Percentiles rank a stretch among this genome's conserved stretches.
Evolutionary conservation across 2,888 invertebrate genomes (phyloP).

Genomic region (Strigamia transsilvanica): DNA sequence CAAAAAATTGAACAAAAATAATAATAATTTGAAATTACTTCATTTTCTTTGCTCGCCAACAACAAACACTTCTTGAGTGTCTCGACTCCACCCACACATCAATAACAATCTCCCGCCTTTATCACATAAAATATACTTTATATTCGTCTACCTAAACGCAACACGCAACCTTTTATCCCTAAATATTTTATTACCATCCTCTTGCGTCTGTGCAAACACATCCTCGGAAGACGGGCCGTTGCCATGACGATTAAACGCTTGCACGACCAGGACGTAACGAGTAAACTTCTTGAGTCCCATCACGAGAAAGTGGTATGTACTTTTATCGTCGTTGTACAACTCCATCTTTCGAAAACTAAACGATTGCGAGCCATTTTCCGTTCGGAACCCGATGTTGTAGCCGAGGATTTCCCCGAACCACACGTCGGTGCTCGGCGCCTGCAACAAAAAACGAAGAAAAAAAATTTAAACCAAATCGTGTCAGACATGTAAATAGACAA

Average conservation of each 20-base stretch:
- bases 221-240: slow-evolving; percentile 74
- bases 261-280: slow-evolving; percentile 94
- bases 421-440: slow-evolving; percentile 85
- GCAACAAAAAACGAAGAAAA: not conserved
- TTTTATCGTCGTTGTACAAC: slow-evolving; percentile 73
- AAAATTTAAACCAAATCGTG: not conserved
- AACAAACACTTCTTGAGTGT: not conserved
- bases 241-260: slow-evolving; percentile 76
- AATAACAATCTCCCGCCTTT: not conserved
- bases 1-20: too few species aligned
- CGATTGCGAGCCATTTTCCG: slow-evolving; percentile 61
- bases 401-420: slow-evolving; percentile 93
- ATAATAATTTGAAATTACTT: too few species aligned
- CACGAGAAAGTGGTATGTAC: slow-evolving; percentile 86
- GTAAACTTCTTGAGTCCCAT: slow-evolving; percentile 93
- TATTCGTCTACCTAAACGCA: not conserved
- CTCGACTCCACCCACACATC: not conserved
- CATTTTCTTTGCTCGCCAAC: not conserved
- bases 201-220: slow-evolving; percentile 94
- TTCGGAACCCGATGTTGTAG: slow-evolving; percentile 88
- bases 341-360: slow-evolving; percentile 52
- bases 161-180: not conserved
- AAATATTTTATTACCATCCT: slow-evolving; percentile 76
- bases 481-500: not conserved
- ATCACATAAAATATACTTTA: not conserved